Evolutionary conservation across 2,113 vertebrate genomes (phyloP).

Genomic region (Corythoichthys intestinalis): DNA sequence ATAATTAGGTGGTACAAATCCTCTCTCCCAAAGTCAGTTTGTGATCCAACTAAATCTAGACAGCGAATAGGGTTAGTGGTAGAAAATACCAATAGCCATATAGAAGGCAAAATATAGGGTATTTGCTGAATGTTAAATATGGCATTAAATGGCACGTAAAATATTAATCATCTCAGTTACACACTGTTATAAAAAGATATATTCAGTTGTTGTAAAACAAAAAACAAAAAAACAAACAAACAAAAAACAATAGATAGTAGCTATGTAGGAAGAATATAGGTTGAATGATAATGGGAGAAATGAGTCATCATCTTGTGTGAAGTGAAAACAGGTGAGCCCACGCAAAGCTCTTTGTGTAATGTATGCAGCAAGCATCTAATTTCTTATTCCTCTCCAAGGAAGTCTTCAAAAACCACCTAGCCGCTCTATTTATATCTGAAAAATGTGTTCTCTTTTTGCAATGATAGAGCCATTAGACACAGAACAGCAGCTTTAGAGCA

Average conservation of each 20-base stretch:
- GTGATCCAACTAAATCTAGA: no score
- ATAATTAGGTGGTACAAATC: no score
- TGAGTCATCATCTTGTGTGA: conserved; percentile 55
- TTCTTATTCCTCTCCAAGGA: conserved; percentile 68
- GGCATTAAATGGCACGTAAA: no score
- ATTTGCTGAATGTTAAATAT: no score
- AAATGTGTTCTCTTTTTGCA: conserved; percentile 58
- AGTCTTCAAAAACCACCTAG: conserved; percentile 62
- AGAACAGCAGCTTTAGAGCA: conserved; percentile 16
- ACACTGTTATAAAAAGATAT: background rate
- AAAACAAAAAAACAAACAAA: background rate
- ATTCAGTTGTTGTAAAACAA: background rate
- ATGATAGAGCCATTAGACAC: conserved; percentile 52
- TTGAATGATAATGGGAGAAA: conserved; percentile 56
- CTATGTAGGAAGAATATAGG: conserved; percentile 55
- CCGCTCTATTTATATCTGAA: conserved; percentile 68
- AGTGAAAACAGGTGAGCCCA: conserved; percentile 60
- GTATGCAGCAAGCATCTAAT: conserved; percentile 66
- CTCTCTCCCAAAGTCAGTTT: no score
- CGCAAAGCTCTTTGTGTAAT: conserved; percentile 63
- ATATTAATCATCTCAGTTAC: no score
- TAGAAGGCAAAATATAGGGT: no score
- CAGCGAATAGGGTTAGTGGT: no score
- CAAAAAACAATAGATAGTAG: conserved; percentile 25
- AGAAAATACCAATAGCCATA: no score